Evolutionary conservation across 2,888 invertebrate species (phyloP), one percentile per base, ranked within the genome.

Genomic region (Scaptomyza tumidula): DNA sequence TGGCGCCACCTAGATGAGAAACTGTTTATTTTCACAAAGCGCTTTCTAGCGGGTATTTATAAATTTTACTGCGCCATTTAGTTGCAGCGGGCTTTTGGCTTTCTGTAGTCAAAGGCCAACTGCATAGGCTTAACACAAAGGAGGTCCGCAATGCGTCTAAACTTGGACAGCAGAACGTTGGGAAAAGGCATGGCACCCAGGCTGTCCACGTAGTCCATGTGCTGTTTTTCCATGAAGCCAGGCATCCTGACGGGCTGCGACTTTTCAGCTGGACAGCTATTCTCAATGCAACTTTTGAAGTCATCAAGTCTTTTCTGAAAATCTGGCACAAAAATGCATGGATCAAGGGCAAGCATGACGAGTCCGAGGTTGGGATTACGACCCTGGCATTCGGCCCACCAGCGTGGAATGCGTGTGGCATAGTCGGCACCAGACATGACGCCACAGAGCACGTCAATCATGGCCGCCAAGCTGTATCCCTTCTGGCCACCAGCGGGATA

Each of bases 351-450:
- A 3, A 72, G 46, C 54, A 80, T 52, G 11, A 52, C 68, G 1
- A 80, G 75, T 0, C 85, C 85, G 3, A 81, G 27, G 24, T 81
- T 73, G 1, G 75, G 31, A 10, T 6, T 48, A 9, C 52, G 16
- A 7, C 46, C 29, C 13, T 45, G 16, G 0, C 35, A 14, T 0
- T 60, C 41, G 0, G 50, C 0, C 41, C 59, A 59, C 59, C 46
- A 71, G n/a, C 56, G 46, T 3, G 71, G 64, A 9, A 84, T 62
- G 0, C 44, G 64, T 1, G 64, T 75, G n/a, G 72, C 49, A 39
- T 78, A 84, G 13, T 69, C 62, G 6, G 84, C 68, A 0, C 84
- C 81, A 0, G 81, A 75, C 54, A 84, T 60, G 4, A 81, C 81
- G 0, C 84, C 81, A 19, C 75, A 75, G 0, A 81, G 39, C 0